Evolutionary conservation across 2,888 invertebrate species (phyloP), one percentile per base, ranked within the genome.

Genomic region (Macrosiphum euphorbiae): DNA sequence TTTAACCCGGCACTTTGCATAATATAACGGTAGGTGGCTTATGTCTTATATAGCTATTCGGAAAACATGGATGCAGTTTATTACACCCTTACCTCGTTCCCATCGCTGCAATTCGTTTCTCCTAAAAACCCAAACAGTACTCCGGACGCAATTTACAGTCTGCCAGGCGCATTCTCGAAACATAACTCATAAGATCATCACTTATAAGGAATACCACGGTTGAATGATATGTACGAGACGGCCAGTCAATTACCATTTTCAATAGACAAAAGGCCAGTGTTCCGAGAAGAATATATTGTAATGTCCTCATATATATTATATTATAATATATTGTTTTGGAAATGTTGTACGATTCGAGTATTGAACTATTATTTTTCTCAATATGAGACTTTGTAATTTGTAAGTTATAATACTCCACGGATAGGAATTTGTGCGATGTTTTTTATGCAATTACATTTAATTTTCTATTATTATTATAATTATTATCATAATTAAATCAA

Each of bases 31-130:
- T 50, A 84, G 78, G 61, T 52, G 93, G 85, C 90, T 50, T 50
- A 86, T 44, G 86, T 84, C 85, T 90, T 52, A 85, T 35, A 44
- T 41, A 86, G 90, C 90, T 24, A 86, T 90, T 58, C 28, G 61
- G 90, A 86, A 86, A 90, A 90, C 90, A 86, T 26, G 61, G 89
- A 90, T 94, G 90, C 90, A 86, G 90, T 94, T 94, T 94, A 94
- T 94, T 89, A 90, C 89, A 84, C 88, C 88, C 90, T 61, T 58
- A 41, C 41, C 44, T 28, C 88, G 11, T 1, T 41, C 24, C 41
- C 67, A 24, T 91, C 52, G 50, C 41, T 11, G 47, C 50, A 47
- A 61, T 61, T 13, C 58, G 61, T 61, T 61, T 47, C 47, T 86
- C n/a, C 61, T 61, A 61, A 92, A 92, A 92, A 87, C 86, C 58